Base-by-base conservation (phyloP, 1,140 invertebrate genomes). In the Sycophaga agraensis region DNA sequence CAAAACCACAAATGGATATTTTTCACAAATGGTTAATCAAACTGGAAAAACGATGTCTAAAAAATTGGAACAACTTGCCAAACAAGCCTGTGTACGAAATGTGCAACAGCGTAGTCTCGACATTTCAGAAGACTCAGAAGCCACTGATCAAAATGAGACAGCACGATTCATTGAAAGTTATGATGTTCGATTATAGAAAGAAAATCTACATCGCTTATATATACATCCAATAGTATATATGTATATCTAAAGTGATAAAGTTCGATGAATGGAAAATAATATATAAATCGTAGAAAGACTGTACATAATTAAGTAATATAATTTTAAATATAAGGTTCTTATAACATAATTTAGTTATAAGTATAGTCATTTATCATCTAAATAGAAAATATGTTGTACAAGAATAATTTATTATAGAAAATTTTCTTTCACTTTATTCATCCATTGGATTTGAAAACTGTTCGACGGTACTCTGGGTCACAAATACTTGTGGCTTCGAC, bases 11-110 rank as follows among this genome's bases (percentile, higher is more conserved):
- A 70, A 79, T 2, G 82, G 84, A 12, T 72, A 78, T 37, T 79
- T 86, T 35, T 73, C 72, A 1, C 77, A 78, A 39, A 78, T 87
- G 76, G 82, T 85, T 1, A 74, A 80, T 9, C 82, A 87, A 66
- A 87, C 84, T 4, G 85, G 84, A 1, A 55, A 66, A 2, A 65
- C 66, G 7, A 82, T 76, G 55, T 69, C 81, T 0, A 60, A 69
- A 37, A 72, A 71, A 21, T 65, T 84, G n/a, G 62, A 42, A n/a
- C 48, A 54, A 19, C 53, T 63, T 9, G 64, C 57, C 24, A 26
- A 57, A n/a, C 17, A 51, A 37, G 16, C 58, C 11, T 64, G 39
- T 48, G 39, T 45, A 24, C 43, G 31, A 50, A 62, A 55, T 35
- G 43, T 58, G 42, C 49, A 45, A 19, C 37, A 65, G n/a, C 28